Conservation (phyloP, 2,797 vertebrate species). For the Pristis pectinata region DNA sequence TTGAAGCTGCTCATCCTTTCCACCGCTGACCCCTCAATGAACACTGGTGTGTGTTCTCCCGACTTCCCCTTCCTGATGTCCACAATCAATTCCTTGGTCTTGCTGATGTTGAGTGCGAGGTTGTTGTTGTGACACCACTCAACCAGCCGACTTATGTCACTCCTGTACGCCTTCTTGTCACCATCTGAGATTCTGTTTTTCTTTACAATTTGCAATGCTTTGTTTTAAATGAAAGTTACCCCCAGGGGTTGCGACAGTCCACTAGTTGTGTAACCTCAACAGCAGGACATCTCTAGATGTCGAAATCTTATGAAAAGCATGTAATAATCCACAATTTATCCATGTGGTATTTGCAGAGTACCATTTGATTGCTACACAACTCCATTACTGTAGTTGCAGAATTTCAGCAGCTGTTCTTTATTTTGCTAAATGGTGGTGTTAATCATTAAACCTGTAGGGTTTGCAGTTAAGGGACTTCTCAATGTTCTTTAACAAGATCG, state of each 20-base stretch:
- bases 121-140: too few relatives aligned
- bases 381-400: neutral
- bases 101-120: too few relatives aligned
- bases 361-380: neutral
- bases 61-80: too few relatives aligned
- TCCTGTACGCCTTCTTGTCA: too few relatives aligned
- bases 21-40: too few relatives aligned
- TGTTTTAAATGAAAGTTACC: neutral
- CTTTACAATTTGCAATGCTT: neutral
- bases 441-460: slow-evolving; percentile 4
- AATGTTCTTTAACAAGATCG: slow-evolving; percentile 10
- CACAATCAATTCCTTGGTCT: too few relatives aligned
- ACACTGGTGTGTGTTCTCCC: too few relatives aligned
- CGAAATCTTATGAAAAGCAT: neutral
- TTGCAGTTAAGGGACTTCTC: neutral
- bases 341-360: neutral
- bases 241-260: neutral
- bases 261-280: neutral
- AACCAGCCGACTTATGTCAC: too few relatives aligned
- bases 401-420: neutral
- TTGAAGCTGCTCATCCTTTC: too few relatives aligned
- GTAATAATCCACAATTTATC: neutral
- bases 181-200: neutral
- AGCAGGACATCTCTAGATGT: neutral
- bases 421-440: neutral